phyloP scores from a whole-genome alignment of 2,113 vertebrate species.

The Chionomys nivalis region DNA sequence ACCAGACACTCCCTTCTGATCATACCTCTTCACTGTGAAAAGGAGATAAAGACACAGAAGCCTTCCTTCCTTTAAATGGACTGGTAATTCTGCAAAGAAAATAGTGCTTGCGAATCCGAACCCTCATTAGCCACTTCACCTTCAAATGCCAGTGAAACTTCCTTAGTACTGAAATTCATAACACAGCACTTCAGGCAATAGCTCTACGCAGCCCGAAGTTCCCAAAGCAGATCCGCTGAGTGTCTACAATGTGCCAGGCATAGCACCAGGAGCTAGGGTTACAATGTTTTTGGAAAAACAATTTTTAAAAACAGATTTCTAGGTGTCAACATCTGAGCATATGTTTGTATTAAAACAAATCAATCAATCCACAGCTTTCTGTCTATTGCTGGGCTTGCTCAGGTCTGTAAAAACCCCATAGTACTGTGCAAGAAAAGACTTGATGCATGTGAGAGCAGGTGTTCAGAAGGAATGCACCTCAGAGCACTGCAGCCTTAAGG shows the following conservation, averaged over 20 bases:
- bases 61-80: not conserved
- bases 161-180: not conserved
- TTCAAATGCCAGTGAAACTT: not conserved
- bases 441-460: slow-evolving; percentile 82
- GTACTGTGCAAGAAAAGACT: slow-evolving; percentile 85
- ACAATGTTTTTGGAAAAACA: slow-evolving; percentile 56
- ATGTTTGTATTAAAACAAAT: slow-evolving; percentile 68
- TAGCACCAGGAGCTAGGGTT: slow-evolving; percentile 25
- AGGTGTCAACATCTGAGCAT: slow-evolving; percentile 35
- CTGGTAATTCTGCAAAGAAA: slow-evolving; percentile 13
- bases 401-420: slow-evolving; percentile 76
- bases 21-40: slow-evolving; percentile 15
- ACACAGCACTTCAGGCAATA: not conserved
- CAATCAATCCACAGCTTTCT: slow-evolving; percentile 71
- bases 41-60: not conserved
- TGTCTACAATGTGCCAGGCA: slow-evolving; percentile 25
- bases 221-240: slow-evolving; percentile 9
- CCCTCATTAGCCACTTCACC: not conserved
- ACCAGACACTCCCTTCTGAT: not conserved
- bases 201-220: not conserved
- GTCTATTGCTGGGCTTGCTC: slow-evolving; percentile 78
- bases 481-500: not conserved
- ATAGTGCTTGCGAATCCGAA: slow-evolving; percentile 7
- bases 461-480: slow-evolving; percentile 75
- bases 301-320: slow-evolving; percentile 49